Percentiles rank a stretch among this genome's conserved stretches.
Evolutionary conservation across 2,113 vertebrate genomes (phyloP).

Genomic region (Pardalotus punctatus): DNA sequence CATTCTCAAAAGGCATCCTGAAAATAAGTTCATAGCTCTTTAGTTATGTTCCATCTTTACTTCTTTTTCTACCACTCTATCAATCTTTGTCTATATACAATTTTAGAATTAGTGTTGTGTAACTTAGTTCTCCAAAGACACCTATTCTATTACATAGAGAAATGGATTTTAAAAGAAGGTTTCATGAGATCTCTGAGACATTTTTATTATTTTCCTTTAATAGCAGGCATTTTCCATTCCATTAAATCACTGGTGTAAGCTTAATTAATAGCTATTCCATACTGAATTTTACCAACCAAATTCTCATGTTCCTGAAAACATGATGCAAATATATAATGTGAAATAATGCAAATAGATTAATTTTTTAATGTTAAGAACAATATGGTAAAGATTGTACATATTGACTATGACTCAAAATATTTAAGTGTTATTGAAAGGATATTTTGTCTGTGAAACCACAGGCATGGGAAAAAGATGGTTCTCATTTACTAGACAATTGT

Average conservation of each 20-base stretch:
- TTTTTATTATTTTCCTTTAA: neutral
- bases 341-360: neutral
- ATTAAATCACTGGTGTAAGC: neutral
- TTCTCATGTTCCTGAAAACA: neutral
- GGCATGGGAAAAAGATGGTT: neutral
- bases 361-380: neutral
- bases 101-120: neutral
- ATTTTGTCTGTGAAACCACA: neutral
- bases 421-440: neutral
- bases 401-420: neutral
- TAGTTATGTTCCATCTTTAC: neutral
- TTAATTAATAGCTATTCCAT: neutral
- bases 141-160: neutral
- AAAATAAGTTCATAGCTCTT: neutral
- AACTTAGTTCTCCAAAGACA: neutral
- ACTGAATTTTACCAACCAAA: neutral
- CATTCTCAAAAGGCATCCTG: neutral
- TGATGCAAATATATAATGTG: neutral
- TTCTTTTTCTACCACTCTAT: neutral
- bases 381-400: neutral
- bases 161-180: rapidly evolving
- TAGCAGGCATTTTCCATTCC: neutral
- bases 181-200: neutral
- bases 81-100: neutral
- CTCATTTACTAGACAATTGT: rapidly evolving